Conservation (phyloP, 2,797 vertebrate genomes). For the Orientallactaga sibirica region DNA sequence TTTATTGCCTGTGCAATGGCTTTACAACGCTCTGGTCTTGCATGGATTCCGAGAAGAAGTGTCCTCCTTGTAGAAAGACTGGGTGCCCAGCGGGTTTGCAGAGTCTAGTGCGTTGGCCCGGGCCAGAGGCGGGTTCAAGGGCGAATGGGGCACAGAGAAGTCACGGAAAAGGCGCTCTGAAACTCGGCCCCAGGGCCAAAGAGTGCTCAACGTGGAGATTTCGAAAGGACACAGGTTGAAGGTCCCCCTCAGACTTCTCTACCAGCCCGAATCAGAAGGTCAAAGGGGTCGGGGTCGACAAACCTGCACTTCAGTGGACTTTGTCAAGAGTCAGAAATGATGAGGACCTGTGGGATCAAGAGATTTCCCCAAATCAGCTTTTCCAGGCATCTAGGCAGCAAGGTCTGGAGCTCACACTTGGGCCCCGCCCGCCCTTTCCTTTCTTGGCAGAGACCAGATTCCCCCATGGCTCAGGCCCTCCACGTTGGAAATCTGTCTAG, state of each 20-base stretch:
- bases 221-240: not conserved
- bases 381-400: not conserved
- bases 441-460: not conserved
- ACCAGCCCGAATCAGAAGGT: not conserved
- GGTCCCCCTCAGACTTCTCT: not conserved
- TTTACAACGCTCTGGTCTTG: constrained; percentile 50
- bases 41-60: constrained; percentile 46
- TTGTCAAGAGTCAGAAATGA: constrained; percentile 23
- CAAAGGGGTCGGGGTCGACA: not conserved
- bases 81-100: not conserved
- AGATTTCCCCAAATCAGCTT: constrained; percentile 20
- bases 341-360: constrained; percentile 36
- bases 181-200: not conserved
- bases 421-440: not conserved
- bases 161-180: not conserved
- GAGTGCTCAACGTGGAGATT: not conserved
- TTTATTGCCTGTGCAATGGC: constrained; percentile 67
- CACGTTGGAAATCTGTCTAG: not conserved
- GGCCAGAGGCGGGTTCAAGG: constrained; percentile 66
- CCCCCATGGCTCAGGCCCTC: not conserved
- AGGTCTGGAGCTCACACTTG: not conserved
- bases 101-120: not conserved
- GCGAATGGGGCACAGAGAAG: not conserved
- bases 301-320: not conserved
- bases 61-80: not conserved